Conservation (phyloP, 2,113 vertebrate species). For the Platysternon megacephalum region DNA sequence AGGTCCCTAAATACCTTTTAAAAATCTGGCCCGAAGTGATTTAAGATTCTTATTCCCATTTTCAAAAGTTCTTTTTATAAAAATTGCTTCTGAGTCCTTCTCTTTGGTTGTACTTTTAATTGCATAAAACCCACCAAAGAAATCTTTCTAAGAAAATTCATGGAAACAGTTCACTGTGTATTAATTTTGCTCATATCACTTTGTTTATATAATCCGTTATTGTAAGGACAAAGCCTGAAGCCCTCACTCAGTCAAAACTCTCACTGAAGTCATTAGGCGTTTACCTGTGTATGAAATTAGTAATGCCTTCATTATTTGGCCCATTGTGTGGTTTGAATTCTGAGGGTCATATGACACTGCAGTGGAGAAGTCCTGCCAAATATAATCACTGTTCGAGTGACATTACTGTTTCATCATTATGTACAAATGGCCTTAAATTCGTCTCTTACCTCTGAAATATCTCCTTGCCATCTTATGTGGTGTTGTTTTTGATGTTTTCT, state of each 20-base stretch:
- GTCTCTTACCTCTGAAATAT: not conserved
- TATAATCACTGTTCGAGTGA: not conserved
- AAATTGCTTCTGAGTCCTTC: not conserved
- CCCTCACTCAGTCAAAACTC: not conserved
- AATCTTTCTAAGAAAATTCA: not conserved
- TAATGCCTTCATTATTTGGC: not conserved
- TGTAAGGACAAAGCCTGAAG: not conserved
- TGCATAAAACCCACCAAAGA: not conserved
- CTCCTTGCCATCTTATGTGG: not conserved
- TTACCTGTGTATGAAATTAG: not conserved
- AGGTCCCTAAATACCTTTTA: not conserved
- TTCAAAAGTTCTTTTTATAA: slow-evolving; percentile 52
- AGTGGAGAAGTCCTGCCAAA: not conserved
- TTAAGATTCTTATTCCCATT: slow-evolving; percentile 44
- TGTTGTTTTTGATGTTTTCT: accelerated
- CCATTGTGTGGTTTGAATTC: accelerated
- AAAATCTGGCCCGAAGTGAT: not conserved
- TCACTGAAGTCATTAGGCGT: not conserved
- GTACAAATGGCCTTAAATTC: not conserved
- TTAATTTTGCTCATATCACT: slow-evolving; percentile 13
- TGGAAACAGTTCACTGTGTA: not conserved
- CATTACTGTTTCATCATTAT: not conserved
- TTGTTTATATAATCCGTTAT: slow-evolving; percentile 43
- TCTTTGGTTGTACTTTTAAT: no score
- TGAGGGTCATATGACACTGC: accelerated